These are phyloP conservation scores for Okapia johnstoni DNA, from an alignment of 2,113 vertebrate genomes.

Conservation along the genomic window DNA sequence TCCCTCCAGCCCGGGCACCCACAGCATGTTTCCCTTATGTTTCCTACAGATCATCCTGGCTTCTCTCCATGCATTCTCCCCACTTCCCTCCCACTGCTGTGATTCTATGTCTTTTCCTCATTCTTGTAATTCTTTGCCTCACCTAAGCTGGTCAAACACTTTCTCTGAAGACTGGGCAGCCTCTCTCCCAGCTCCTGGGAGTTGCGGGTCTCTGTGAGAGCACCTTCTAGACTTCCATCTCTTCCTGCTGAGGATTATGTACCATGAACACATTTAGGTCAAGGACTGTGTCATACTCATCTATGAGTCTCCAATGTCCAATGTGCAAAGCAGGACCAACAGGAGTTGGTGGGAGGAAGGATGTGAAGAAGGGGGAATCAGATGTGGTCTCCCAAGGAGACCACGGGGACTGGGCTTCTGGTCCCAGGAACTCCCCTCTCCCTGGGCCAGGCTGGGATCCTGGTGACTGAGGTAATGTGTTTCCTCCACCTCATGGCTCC, in stretches of 20 bases:
- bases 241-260: background rate
- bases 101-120: background rate
- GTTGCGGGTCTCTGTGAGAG: background rate
- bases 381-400: background rate
- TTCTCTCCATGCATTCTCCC: background rate
- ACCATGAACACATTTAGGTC: background rate
- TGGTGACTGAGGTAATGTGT: background rate
- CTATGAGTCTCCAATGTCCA: background rate
- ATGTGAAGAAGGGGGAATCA: background rate
- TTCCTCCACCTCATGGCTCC: background rate
- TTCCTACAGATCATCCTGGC: rapidly evolving
- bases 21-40: background rate
- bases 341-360: background rate
- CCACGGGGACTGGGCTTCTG: rapidly evolving
- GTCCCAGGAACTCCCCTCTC: background rate
- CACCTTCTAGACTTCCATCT: no score
- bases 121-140: background rate
- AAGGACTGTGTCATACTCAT: background rate
- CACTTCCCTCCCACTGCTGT: rapidly evolving
- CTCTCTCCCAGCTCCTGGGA: background rate
- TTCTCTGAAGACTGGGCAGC: background rate
- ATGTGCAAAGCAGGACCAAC: background rate
- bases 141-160: background rate
- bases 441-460: background rate
- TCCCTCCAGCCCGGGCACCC: background rate